Percentiles rank a stretch among this genome's conserved stretches.
These are phyloP conservation scores for Pholis gunnellus DNA, from an alignment of 2,113 vertebrate genomes.

Conservation along the genomic window DNA sequence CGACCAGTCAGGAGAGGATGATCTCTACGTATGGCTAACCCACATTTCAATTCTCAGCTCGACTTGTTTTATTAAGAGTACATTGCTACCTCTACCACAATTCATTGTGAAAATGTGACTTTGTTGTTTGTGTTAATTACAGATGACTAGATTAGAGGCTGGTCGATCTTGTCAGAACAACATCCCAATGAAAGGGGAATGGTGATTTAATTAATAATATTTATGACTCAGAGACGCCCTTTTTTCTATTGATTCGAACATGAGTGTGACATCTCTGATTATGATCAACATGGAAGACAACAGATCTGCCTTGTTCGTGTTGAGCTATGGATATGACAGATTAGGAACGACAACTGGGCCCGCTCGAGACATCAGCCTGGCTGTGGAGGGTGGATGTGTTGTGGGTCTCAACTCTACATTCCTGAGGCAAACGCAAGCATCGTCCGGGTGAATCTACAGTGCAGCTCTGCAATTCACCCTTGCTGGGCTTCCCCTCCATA, in stretches of 20 bases:
- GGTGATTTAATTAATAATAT: background rate
- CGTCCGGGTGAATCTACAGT: slow-evolving; percentile 63
- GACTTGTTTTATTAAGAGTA: background rate
- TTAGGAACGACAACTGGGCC: slow-evolving; percentile 34
- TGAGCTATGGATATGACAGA: slow-evolving; percentile 11
- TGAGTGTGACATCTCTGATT: background rate
- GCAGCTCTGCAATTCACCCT: slow-evolving; percentile 40
- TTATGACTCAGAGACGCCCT: background rate
- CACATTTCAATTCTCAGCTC: background rate
- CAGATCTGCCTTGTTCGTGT: slow-evolving; percentile 3
- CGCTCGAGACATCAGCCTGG: slow-evolving; percentile 18
- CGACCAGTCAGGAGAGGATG: background rate
- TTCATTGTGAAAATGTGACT: background rate
- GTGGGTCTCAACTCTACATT: slow-evolving; percentile 54
- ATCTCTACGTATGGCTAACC: background rate
- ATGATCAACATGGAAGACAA: background rate
- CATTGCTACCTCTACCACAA: background rate
- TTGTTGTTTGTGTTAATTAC: background rate
- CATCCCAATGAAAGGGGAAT: background rate
- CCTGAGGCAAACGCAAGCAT: slow-evolving; percentile 50
- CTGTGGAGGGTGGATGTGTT: slow-evolving; percentile 38
- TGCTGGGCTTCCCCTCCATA: slow-evolving; percentile 49
- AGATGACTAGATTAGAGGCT: slow-evolving; percentile 1
- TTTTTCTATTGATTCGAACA: background rate
- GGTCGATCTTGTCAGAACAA: background rate